Evolutionary conservation across 2,113 vertebrate genomes (phyloP).

Genomic region (Lophura nycthemera): DNA sequence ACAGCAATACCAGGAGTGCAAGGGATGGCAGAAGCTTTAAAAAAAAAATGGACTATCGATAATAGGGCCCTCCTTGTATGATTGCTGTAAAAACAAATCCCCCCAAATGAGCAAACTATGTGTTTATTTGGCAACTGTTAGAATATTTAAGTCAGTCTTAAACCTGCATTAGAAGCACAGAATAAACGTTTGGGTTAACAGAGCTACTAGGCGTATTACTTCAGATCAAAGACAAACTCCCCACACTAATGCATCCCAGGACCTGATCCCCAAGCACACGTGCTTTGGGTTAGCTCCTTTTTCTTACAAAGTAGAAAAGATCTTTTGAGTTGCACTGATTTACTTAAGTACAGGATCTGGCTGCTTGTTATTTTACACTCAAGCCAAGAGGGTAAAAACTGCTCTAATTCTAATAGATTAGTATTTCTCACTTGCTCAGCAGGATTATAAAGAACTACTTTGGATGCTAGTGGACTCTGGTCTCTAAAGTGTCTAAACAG

Average conservation of each 20-base stretch:
- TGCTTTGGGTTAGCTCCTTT: background rate
- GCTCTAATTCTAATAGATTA: background rate
- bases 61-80: background rate
- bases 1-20: conserved; percentile 12
- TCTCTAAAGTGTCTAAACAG: background rate
- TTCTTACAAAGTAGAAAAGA: background rate
- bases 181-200: background rate
- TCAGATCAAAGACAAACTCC: background rate
- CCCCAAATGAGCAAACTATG: background rate
- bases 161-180: background rate
- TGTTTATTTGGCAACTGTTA: background rate
- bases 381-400: background rate
- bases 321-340: background rate
- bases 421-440: background rate
- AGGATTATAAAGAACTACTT: background rate
- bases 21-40: conserved; percentile 36
- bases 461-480: background rate
- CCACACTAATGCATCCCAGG: background rate
- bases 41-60: background rate
- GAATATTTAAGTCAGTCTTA: background rate
- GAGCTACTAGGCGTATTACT: background rate
- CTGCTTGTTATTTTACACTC: background rate
- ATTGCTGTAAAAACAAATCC: background rate
- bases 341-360: background rate
- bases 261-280: background rate